phyloP scores from a whole-genome alignment of 64 coral and sea anemone genomes.

The Exaiptasia diaphana region DNA sequence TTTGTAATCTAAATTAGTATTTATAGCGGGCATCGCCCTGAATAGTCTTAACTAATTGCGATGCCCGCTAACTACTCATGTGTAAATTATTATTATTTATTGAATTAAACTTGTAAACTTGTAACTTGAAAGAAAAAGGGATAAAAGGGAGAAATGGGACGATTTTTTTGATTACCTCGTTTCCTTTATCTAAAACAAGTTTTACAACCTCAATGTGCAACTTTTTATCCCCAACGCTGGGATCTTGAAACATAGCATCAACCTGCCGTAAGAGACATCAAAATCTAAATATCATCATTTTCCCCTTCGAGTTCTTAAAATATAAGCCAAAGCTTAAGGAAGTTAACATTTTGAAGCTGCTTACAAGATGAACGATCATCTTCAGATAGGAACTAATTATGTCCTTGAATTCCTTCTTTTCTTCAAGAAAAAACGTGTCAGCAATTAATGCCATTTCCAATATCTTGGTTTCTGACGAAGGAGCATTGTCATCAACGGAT shows the following conservation, averaged over 20 bases:
- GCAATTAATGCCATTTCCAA: conserved; percentile 52
- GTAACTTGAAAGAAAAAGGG: too few species aligned
- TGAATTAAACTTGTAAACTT: too few species aligned
- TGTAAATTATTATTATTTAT: too few species aligned
- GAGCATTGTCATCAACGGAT: not conserved
- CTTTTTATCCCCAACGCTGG: conserved; percentile 38
- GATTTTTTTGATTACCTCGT: conserved; percentile 11
- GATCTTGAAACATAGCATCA: conserved; percentile 41
- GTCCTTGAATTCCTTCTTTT: not conserved
- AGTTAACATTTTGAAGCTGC: too few species aligned
- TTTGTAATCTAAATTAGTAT: too few species aligned
- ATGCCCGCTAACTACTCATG: too few species aligned
- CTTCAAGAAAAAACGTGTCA: conserved; percentile 36
- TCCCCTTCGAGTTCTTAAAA: not conserved
- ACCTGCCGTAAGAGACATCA: not conserved
- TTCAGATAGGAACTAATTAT: not conserved
- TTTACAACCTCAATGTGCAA: conserved; percentile 4
- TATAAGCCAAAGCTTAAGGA: too few species aligned
- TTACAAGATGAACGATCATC: conserved; percentile 53
- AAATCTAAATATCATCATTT: not conserved
- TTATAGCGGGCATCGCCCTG: too few species aligned
- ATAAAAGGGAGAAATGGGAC: not conserved
- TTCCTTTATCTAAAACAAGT: conserved; percentile 2
- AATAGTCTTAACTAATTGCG: too few species aligned
- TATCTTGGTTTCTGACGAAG: not conserved